Base-by-base conservation (phyloP, 2,888 invertebrate species). In the Therioaphis trifolii region DNA sequence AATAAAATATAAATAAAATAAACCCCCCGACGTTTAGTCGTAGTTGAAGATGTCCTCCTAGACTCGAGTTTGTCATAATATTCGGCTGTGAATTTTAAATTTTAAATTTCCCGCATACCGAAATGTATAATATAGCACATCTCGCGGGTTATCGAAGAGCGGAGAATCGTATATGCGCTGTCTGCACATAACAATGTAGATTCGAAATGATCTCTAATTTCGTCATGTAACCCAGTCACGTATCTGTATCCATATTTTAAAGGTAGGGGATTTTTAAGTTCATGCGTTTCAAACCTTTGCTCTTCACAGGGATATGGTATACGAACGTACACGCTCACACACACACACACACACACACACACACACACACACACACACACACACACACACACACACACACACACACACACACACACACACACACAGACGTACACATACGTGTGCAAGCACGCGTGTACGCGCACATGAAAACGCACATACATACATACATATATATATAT, bases 221-320 rank as follows among this genome's bases (percentile, higher is more conserved):
- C 55, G 40, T 55, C 69, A 40, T 43, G 61, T 72, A 80, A 49
- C 29, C 61, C 11, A 4, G 72, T 63, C 80, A 80, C 80, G 80
- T 80, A 72, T 3, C 21, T n/a, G 71, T 72, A 72, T 72, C 72
- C 80, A 80, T 80, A 80, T 72, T 80, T 80, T 80, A 80, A 21
- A 24, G 24, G 49, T 21, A 58, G n/a, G 21, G 24, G 12, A 27
- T 27, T 77, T 29, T 24, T 3, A 7, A 78, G 66, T 52, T 68
- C 29, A 18, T n/a, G 63, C 21, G 46, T 76, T 76, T 9, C 21
- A 78, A 40, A 24, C 77, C 77, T 78, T 66, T 66, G 66, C 66
- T 24, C 66, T 66, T 24, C 29, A 14, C 35, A 12, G 11, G 49
- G 29, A 12, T 69, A 4, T 15, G 14, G n/a, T 35, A 35, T 35